phyloP scores from a whole-genome alignment of 2,113 vertebrate genomes.

The Tauraco erythrolophus region DNA sequence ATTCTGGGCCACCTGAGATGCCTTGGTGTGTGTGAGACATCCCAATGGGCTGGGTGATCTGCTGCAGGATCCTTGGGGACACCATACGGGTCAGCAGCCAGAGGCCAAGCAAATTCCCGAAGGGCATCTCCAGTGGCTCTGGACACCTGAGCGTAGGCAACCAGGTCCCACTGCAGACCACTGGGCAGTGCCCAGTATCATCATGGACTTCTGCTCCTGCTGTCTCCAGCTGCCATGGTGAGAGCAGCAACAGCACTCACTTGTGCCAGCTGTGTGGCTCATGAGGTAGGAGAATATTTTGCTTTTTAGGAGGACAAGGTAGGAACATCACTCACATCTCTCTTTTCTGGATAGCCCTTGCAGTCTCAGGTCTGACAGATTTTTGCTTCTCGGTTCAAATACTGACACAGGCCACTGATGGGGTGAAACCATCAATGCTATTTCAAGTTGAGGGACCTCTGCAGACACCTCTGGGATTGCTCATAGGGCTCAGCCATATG shows the following conservation, averaged over 20 bases:
- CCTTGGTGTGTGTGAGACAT: not conserved
- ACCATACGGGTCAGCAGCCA: not conserved
- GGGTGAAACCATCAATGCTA: not conserved
- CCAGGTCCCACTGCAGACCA: not conserved
- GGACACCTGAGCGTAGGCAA: not conserved
- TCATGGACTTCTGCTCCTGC: not conserved
- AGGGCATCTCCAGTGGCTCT: not conserved
- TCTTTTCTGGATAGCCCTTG: not conserved
- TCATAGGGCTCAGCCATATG: not conserved
- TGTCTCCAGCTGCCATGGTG: not conserved
- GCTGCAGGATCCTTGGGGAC: not conserved
- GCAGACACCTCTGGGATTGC: not conserved
- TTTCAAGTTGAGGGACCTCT: not conserved
- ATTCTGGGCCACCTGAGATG: not conserved
- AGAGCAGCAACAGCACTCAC: not conserved
- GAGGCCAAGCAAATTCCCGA: not conserved
- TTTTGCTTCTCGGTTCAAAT: not conserved
- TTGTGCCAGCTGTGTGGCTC: not conserved
- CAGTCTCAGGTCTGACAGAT: accelerated
- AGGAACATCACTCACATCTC: no score
- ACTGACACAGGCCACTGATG: not conserved
- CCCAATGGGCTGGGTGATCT: not conserved
- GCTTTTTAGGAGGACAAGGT: not conserved
- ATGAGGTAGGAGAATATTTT: not conserved
- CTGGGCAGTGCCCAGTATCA: not conserved